phyloP scores from a whole-genome alignment of 1,140 invertebrate genomes.

The Sycobia sp. region DNA sequence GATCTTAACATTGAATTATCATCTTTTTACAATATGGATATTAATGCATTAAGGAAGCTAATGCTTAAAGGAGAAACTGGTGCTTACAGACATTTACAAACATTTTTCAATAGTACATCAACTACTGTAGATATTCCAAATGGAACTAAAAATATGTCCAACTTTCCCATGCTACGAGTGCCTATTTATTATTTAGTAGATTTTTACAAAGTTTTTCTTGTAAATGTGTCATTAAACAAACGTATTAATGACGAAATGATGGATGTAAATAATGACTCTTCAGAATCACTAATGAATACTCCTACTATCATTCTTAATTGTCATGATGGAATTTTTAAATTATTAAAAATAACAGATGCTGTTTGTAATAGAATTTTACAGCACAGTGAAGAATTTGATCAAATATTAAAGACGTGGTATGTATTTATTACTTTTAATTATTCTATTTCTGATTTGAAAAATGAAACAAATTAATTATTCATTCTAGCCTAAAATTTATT shows the following conservation, averaged over 20 bases:
- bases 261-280: conserved; percentile 16
- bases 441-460: no score
- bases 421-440: background rate
- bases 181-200: conserved; percentile 49
- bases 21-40: conserved; percentile 44
- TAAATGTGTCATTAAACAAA: conserved; percentile 37
- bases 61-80: conserved; percentile 43
- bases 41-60: conserved; percentile 51
- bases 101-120: conserved; percentile 18
- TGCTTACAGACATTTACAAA: conserved; percentile 36
- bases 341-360: conserved; percentile 38
- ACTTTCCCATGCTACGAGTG: conserved; percentile 43
- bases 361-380: conserved; percentile 33
- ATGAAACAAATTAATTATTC: no score
- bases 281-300: background rate
- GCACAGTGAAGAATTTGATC: conserved; percentile 42
- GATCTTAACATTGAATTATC: conserved; percentile 44
- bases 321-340: conserved; percentile 38
- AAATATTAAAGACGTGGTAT: conserved; percentile 46
- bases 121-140: conserved; percentile 1
- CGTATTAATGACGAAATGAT: conserved; percentile 18
- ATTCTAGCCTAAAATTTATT: no score
- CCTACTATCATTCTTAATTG: conserved; percentile 16
- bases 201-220: conserved; percentile 42
- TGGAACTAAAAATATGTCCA: conserved; percentile 18